Conservation (phyloP, 2,888 invertebrate species). For the Catocala fraxini region DNA sequence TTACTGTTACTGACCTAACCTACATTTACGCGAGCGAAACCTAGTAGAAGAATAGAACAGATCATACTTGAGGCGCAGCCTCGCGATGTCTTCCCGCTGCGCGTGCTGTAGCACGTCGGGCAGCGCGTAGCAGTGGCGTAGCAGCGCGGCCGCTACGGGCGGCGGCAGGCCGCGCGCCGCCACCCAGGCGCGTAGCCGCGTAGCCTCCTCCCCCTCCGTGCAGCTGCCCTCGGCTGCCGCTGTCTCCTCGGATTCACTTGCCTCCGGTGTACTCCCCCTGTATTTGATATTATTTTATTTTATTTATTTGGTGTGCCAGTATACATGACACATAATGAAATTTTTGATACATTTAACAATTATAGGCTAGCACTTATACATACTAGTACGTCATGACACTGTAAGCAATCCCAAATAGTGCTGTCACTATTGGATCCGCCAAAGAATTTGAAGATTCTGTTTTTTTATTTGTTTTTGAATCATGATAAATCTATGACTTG, state of each 20-base stretch:
- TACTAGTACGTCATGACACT: no score
- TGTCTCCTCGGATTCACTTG: slow-evolving; percentile 17
- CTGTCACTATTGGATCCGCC: no score
- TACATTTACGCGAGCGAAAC: neutral
- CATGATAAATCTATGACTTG: no score
- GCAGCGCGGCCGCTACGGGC: slow-evolving; percentile 89
- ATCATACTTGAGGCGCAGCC: slow-evolving; percentile 91
- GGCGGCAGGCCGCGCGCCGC: slow-evolving; percentile 90
- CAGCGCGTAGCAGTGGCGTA: slow-evolving; percentile 92
- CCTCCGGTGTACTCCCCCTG: slow-evolving; percentile 48
- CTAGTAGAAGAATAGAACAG: neutral
- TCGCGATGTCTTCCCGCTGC: slow-evolving; percentile 93
- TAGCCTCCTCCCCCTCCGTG: slow-evolving; percentile 53
- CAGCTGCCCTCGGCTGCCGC: slow-evolving; percentile 6
- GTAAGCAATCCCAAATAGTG: no score
- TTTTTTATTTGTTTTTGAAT: no score
- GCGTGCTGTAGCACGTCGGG: slow-evolving; percentile 93
- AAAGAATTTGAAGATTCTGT: no score
- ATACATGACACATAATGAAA: no score
- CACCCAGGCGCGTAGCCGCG: slow-evolving; percentile 91
- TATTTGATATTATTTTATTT: neutral
- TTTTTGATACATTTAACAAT: no score
- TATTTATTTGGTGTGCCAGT: neutral
- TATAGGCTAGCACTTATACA: no score
- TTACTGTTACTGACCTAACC: no score